Conservation (phyloP, 2,888 invertebrate genomes). For the Terebella lapidaria region DNA sequence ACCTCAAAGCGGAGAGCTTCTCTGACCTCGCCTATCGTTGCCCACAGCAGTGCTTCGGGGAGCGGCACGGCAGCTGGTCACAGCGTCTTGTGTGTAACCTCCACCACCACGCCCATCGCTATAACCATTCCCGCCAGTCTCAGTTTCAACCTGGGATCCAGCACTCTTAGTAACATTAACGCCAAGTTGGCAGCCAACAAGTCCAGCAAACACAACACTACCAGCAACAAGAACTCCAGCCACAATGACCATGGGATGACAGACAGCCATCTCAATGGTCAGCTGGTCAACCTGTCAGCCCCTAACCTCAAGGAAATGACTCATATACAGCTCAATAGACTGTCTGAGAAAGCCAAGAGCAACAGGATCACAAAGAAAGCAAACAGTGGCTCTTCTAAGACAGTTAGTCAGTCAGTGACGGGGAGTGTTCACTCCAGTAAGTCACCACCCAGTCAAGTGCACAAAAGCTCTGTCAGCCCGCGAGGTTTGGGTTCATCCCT, state of each 20-base stretch:
- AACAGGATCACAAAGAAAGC: background rate
- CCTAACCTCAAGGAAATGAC: background rate
- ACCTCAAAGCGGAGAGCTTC: background rate
- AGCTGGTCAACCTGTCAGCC: background rate
- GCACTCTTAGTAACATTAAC: background rate
- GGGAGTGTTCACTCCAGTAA: background rate
- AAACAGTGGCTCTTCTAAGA: background rate
- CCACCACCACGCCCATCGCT: background rate
- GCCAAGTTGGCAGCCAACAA: background rate
- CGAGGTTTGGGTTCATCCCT: too few relatives aligned
- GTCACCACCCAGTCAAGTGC: too few relatives aligned
- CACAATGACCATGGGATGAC: background rate
- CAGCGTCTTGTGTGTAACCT: background rate
- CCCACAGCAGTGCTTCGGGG: background rate
- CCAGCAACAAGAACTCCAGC: background rate
- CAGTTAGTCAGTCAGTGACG: too few relatives aligned
- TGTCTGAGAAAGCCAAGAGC: background rate
- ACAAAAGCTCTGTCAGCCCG: too few relatives aligned
- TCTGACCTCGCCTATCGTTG: background rate
- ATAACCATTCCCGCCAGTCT: background rate
- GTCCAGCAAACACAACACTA: background rate
- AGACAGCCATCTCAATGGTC: background rate
- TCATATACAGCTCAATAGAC: background rate
- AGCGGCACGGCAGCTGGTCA: background rate
- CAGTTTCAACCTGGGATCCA: constrained; percentile 2